Conservation (phyloP, 2,797 vertebrate species). For the Mycteria americana region DNA sequence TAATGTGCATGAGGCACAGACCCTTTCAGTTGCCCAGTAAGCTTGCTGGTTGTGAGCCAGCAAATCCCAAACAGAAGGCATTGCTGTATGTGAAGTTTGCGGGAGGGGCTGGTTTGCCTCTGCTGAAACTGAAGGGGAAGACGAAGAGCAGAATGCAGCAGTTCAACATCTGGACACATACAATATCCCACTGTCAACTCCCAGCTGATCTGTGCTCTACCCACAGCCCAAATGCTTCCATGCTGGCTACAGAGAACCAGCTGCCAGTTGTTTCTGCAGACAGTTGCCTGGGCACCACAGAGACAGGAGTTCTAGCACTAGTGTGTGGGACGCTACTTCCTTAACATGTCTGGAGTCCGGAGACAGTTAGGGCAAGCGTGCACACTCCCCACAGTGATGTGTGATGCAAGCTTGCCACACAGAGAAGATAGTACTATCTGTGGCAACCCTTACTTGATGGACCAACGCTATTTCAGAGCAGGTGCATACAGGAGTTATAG, state of each 20-base stretch:
- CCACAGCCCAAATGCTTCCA: not conserved
- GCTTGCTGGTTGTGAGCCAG: not conserved
- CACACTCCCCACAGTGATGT: accelerated
- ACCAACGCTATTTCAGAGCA: not conserved
- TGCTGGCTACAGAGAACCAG: not conserved
- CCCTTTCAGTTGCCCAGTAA: not conserved
- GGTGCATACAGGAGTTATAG: not conserved
- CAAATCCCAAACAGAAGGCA: not conserved
- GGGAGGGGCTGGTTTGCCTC: not conserved
- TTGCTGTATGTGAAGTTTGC: not conserved
- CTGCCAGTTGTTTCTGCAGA: not conserved
- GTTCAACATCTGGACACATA: not conserved
- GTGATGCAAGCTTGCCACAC: not conserved
- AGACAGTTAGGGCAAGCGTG: not conserved
- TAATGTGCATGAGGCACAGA: not conserved
- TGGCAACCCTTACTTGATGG: not conserved
- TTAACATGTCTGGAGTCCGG: not conserved
- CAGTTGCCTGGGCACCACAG: not conserved
- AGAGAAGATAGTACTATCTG: not conserved
- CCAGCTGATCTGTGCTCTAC: not conserved
- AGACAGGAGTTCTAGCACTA: not conserved
- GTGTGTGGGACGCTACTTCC: not conserved
- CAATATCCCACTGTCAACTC: not conserved
- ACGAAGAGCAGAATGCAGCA: not conserved
- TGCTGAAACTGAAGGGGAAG: not conserved